Percentiles rank a stretch among this genome's conserved stretches.
Evolutionary conservation across 2,113 vertebrate genomes (phyloP).

Genomic region (Chiloscyllium plagiosum): DNA sequence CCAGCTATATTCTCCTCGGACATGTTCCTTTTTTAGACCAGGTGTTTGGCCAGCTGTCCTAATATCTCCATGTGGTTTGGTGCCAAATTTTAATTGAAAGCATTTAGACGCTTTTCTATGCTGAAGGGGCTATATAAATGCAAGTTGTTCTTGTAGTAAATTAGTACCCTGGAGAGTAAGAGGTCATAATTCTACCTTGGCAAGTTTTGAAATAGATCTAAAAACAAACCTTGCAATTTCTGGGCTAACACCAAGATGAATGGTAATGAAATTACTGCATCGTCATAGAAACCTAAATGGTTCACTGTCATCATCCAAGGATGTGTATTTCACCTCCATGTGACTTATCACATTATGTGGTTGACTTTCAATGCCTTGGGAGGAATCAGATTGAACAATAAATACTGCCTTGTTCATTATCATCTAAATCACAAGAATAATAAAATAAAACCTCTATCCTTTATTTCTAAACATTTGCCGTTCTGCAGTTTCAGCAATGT

Average conservation of each 20-base stretch:
- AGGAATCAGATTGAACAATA: neutral
- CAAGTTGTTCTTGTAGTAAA: neutral
- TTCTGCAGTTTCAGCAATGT: slow-evolving; percentile 28
- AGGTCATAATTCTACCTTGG: neutral
- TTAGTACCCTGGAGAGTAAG: neutral
- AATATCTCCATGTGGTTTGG: neutral
- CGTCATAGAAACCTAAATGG: neutral
- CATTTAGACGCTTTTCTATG: neutral
- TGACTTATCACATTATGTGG: neutral
- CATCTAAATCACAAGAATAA: neutral
- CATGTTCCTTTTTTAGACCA: neutral
- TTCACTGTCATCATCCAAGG: neutral
- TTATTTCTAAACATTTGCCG: neutral
- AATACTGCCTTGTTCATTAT: neutral
- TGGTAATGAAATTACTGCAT: neutral
- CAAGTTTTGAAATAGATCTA: neutral
- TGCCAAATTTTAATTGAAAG: neutral
- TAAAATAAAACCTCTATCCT: neutral
- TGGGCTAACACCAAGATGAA: neutral
- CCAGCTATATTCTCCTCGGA: neutral
- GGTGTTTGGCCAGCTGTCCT: neutral
- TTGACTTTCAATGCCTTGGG: neutral
- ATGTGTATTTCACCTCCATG: neutral
- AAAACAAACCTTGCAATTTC: neutral
- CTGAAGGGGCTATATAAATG: neutral